phyloP scores from a whole-genome alignment of 2,797 vertebrate genomes.

The Brachyrhaphis roseni region DNA sequence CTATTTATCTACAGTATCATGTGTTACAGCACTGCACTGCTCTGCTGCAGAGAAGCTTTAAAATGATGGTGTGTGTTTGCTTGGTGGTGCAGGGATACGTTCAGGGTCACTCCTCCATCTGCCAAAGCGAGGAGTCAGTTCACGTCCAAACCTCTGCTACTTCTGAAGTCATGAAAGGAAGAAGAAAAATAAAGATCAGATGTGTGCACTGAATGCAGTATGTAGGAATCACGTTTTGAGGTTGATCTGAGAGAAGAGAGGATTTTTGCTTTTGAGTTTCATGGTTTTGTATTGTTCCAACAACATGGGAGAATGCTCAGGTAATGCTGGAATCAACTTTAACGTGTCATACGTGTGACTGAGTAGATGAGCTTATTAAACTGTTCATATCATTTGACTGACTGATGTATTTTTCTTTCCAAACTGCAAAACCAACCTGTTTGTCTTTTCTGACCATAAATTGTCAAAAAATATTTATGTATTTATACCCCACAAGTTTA shows the following conservation, averaged over 20 bases:
- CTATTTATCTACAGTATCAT: conserved; percentile 46
- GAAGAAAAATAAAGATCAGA: not conserved
- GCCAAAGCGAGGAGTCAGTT: conserved; percentile 36
- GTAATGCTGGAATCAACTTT: conserved; percentile 59
- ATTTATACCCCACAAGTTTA: no score
- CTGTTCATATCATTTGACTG: conserved; percentile 15
- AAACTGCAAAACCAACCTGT: not conserved
- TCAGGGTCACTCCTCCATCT: conserved; percentile 34
- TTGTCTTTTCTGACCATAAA: not conserved
- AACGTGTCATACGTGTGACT: conserved; percentile 45
- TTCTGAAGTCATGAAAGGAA: conserved; percentile 27
- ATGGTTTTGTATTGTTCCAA: conserved; percentile 63
- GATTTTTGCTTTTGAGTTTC: conserved; percentile 40
- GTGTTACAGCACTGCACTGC: conserved; percentile 39
- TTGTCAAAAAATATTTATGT: not conserved
- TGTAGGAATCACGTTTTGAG: conserved; percentile 24
- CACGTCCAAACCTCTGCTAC: conserved; percentile 35
- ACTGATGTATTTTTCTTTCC: conserved; percentile 13
- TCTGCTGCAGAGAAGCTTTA: conserved; percentile 19
- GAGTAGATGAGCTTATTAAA: conserved; percentile 67
- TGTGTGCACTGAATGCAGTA: conserved; percentile 20
- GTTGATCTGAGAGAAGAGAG: conserved; percentile 28
- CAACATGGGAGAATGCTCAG: conserved; percentile 55
- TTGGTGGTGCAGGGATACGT: conserved; percentile 27
- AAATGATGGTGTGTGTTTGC: conserved; percentile 7